phyloP scores from a whole-genome alignment of 2,797 vertebrate species.

The Arctocebus calabarensis region DNA sequence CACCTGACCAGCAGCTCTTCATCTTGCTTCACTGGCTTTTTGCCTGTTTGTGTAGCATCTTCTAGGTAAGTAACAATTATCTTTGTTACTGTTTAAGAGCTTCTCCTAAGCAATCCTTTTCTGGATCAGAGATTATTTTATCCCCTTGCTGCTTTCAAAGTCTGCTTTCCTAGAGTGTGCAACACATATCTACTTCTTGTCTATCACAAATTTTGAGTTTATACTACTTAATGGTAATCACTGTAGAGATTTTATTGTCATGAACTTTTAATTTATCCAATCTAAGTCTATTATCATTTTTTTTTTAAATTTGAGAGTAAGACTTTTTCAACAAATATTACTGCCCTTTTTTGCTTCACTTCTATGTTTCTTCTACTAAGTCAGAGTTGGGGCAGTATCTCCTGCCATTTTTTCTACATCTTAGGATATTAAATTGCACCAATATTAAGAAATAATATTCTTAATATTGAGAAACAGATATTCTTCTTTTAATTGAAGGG shows the following conservation, averaged over 20 bases:
- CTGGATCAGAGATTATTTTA: not conserved
- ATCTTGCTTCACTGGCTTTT: not conserved
- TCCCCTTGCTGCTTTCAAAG: not conserved
- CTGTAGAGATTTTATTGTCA: not conserved
- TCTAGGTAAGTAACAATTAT: not conserved
- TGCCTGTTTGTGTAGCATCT: too few relatives aligned
- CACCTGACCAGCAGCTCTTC: not conserved
- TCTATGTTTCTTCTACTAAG: not conserved
- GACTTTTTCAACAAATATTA: not conserved
- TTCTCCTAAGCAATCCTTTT: not conserved
- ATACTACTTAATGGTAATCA: not conserved
- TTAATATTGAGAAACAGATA: not conserved
- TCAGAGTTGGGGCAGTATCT: not conserved
- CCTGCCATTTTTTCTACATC: not conserved
- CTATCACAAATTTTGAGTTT: not conserved
- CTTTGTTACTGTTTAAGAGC: not conserved
- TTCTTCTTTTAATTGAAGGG: not conserved
- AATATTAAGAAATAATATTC: too few relatives aligned
- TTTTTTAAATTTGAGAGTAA: not conserved
- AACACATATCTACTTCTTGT: not conserved
- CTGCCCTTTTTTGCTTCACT: not conserved
- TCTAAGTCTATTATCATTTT: not conserved
- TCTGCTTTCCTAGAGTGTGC: not conserved
- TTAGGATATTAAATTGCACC: not conserved
- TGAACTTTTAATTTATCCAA: not conserved